Evolutionary conservation across 2,797 vertebrate species (phyloP), one percentile per base, ranked within the genome.

Genomic region (Agapornis canus): DNA sequence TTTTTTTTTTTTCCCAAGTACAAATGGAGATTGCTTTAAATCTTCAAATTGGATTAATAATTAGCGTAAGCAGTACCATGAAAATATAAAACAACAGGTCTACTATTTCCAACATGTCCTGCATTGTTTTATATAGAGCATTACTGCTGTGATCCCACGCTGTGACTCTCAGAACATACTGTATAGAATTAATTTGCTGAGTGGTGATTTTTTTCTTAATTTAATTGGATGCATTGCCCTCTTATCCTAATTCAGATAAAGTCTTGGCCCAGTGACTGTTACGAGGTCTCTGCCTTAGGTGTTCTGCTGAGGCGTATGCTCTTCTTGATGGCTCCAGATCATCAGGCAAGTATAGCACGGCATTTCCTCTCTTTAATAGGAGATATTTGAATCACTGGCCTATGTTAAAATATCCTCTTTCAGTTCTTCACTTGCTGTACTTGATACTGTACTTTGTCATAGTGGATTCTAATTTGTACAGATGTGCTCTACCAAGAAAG

Each of bases 301-400:
- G 77, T 98, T 72, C 97, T 99, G 39, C 96, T 99, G 63, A 98
- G 97, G 90, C 98, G 99, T 35, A 98, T 99, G 97, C 97, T 99
- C 76, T 99, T 99, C 93, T 97, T 99, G 77, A 98, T 99, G 99
- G 98, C 98, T 6, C 98, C 98, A 17, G 96, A 97, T 75, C 99
- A 99, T 63, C 99, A 99, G 99, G 99, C 98, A 97, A 98, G 97
- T 82, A 40, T 13, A 19, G 54, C 54, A 57, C 9, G 39, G 19
- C 56, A 35, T 35, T 42, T 68, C 61, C 60, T 68, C 18, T 21
- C 29, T 29, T 37, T n/a, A 29, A 9, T 13, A 45, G 25, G n/a
- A 84, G 40, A 66, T 18, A 35, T 48, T 35, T 63, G 23, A 75
- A 18, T 71, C 40, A 47, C n/a, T 47, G 40, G 20, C 75, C 43